Evolutionary conservation across 1,140 invertebrate species (phyloP), one percentile per base, ranked within the genome.

Genomic region (Muscidifurax raptorellus): DNA sequence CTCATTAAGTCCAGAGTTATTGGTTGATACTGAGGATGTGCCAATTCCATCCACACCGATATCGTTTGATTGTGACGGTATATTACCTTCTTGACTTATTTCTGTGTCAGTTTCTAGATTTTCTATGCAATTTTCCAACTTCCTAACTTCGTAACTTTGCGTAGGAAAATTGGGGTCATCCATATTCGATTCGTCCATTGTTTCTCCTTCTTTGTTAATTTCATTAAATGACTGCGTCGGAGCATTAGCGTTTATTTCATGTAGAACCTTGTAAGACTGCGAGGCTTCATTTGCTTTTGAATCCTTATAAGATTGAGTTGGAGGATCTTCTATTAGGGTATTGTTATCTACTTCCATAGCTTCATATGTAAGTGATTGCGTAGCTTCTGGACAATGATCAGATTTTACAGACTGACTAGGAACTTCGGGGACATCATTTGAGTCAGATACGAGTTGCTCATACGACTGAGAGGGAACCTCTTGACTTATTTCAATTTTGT

Each of bases 11-110:
- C 87, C 90, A 0, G 89, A 90, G 83, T 91, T 92, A 64, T 92
- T 92, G 0, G 88, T 89, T 9, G 90, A 91, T 27, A 90, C 75
- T 0, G 90, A 91, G 0, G 91, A 93, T 0, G 92, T 92, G 18
- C 91, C 91, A 44, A 92, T 92, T 1, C 89, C 90, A 30, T 93
- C 92, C 40, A 83, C 88, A 13, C 86, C 88, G 72, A 91, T 87
- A n/a, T 93, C 92, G 40, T 93, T 93, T 0, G 92, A 93, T 28
- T 92, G 92, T 5, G 92, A 93, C 0, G 92, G 92, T 79, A 92
- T 90, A 69, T 92, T 92, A 1, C 90, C 91, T 44, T 92, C 92
- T 36, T 93, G 91, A 78, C 90, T 91, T 1, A 92, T 86, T 80
- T 92, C 91, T 0, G 87, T 87, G 52, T 93, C 91, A 0, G 88